Base-by-base conservation (phyloP, 2,797 vertebrate genomes). In the Poecilia picta region DNA sequence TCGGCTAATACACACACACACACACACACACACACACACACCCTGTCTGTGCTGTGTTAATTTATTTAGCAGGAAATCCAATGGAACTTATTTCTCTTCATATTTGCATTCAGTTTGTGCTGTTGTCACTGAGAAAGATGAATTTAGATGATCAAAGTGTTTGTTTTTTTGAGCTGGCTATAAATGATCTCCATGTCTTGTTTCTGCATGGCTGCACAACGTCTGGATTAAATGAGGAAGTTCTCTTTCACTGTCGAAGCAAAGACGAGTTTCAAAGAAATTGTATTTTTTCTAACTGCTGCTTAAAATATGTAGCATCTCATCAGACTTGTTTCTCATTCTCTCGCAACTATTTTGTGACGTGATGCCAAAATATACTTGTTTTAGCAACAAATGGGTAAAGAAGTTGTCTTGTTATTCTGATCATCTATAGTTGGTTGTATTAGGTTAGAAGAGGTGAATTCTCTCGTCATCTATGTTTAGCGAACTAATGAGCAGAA, bases 111-210 rank as follows among this genome's bases (percentile, higher is more conserved):
- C 72, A 2, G 71, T 80, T 71, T 76, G 31, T 72, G 57, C 59
- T 55, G 53, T 55, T 55, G 81, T 85, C 76, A 72, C 66, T 13
- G 28, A 59, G 47, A 55, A 81, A 85, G 82, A 89, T 53, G 23
- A 79, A 91, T 89, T 47, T 46, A 4, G 51, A 10, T 76, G 45
- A 72, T 79, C 23, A 71, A 79, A 85, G 85, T 87, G 80, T 83
- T 87, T 83, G 78, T 77, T 68, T 23, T 81, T 87, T 86, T 70
- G 45, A 78, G 28, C 23, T 70, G 78, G 73, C 73, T 70, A 33
- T 72, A 64, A 81, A 80, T 57, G 79, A 80, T 53, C 41, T 47
- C 77, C 23, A 33, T 55, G 72, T 72, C 79, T 74, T 79, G 73
- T 74, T 78, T 74, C 43, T 59, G 16, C 12, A 43, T 8, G 64